Percentiles rank a stretch among this genome's conserved stretches.
phyloP scores from a whole-genome alignment of 2,888 invertebrate species.

The Tethea ocularis region DNA sequence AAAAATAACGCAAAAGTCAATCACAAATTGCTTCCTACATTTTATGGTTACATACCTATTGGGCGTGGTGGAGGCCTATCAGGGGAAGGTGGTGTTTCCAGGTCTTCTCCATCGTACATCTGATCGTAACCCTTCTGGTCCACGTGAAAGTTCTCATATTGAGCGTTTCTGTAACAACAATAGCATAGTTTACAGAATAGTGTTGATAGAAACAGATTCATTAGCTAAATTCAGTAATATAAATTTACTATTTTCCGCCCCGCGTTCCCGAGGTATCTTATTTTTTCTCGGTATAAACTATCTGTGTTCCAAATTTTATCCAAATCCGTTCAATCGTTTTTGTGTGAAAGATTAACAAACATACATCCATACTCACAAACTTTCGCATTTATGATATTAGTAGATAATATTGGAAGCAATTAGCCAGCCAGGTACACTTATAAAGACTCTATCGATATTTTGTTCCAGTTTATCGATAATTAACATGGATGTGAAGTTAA shows the following conservation, averaged over 20 bases:
- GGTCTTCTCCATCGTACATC: conserved; percentile 87
- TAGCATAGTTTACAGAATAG: conserved; percentile 1
- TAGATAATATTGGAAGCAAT: too few species aligned
- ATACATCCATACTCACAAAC: too few species aligned
- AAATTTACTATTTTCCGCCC: too few species aligned
- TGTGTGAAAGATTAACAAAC: too few species aligned
- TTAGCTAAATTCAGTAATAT: too few species aligned
- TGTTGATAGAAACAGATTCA: too few species aligned
- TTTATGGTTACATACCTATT: conserved; percentile 74
- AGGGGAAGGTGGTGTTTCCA: conserved; percentile 91
- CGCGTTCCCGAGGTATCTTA: too few species aligned
- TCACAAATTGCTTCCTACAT: background rate
- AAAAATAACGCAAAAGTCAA: background rate
- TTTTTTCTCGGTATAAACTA: too few species aligned
- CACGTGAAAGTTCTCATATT: conserved; percentile 87
- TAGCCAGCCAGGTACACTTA: background rate
- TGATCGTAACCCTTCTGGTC: conserved; percentile 83
- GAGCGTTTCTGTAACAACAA: conserved; percentile 81
- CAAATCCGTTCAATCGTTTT: too few species aligned
- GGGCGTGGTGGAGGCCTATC: conserved; percentile 93
- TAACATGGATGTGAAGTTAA: conserved; percentile 48
- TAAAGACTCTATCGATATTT: conserved; percentile 19
- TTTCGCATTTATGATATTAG: too few species aligned
- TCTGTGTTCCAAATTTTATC: too few species aligned
- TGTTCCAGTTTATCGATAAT: conserved; percentile 47